Evolutionary conservation across 2,888 invertebrate species (phyloP), one percentile per base, ranked within the genome.

Genomic region (Drosophila kambysellisi): DNA sequence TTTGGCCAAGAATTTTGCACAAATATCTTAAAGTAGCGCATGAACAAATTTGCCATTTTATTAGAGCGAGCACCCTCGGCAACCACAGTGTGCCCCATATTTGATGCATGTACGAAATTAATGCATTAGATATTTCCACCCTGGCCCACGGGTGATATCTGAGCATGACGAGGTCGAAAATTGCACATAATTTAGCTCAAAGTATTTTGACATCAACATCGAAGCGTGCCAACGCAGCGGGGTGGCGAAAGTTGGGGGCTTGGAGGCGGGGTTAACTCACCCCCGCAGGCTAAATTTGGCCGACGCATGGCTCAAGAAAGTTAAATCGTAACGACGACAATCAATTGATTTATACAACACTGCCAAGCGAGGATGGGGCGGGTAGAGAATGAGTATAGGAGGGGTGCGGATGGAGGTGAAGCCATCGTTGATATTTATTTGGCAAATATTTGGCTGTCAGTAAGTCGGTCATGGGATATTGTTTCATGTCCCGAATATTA

Each of bases 1-100:
- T 86, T 88, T 90, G 89, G 79, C 80, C 89, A 83, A 81, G 78
- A 77, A 86, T 73, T 79, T 66, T 59, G 70, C 67, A 63, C 43
- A 73, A 84, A 62, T 61, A 65, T 70, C 78, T 85, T 81, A 73
- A 82, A 76, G 74, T 57, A 62, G 67, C 54, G 60, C 62, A 62
- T 39, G 65, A 58, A 76, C 62, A 75, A 87, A 90, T 87, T 89
- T 89, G 90, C 82, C 75, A 89, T 89, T 89, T 87, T 90, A 90
- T 90, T 82, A 67, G 78, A 70, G 58, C 41, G 61, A 64, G 33
- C 54, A 52, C 17, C 48, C 53, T 3, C 32, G 6, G 5, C 32
- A 35, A n/a, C 30, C 29, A 29, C 33, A 20, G 39, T 20, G 11
- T 29, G 12, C 53, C 68, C 62, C 32, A 46, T 11, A 43, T 25